Evolutionary conservation across 2,797 vertebrate species (phyloP).

Genomic region (Coregonus suidteri): DNA sequence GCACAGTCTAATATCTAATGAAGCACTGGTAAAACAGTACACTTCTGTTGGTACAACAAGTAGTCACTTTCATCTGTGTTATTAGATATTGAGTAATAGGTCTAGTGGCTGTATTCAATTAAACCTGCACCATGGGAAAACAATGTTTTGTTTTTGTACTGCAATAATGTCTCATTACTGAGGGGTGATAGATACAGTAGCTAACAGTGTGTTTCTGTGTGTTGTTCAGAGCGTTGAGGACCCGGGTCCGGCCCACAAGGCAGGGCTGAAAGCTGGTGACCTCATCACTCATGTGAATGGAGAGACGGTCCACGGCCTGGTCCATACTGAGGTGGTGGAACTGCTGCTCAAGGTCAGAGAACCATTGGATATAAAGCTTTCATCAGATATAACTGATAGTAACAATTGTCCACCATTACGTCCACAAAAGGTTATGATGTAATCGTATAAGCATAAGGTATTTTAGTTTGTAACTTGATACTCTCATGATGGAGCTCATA

Average conservation of each 20-base stretch:
- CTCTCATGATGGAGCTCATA: neutral
- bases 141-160: neutral
- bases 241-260: conserved; percentile 86
- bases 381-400: neutral
- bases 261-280: conserved; percentile 92
- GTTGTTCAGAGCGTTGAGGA: conserved; percentile 90
- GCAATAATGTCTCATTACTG: neutral
- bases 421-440: no score
- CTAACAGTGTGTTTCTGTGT: neutral
- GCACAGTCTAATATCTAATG: no score
- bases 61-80: neutral
- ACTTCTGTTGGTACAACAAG: neutral
- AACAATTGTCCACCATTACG: no score
- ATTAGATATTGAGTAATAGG: neutral
- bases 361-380: neutral
- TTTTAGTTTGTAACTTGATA: neutral
- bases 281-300: conserved; percentile 97
- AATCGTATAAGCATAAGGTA: neutral
- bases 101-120: no score
- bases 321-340: conserved; percentile 97
- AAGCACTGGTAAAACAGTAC: neutral
- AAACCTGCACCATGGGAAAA: no score
- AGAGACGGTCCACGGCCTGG: conserved; percentile 91
- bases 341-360: conserved; percentile 89
- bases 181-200: neutral